Base-by-base conservation (phyloP, 2,888 invertebrate genomes). In the Euphydryas editha region DNA sequence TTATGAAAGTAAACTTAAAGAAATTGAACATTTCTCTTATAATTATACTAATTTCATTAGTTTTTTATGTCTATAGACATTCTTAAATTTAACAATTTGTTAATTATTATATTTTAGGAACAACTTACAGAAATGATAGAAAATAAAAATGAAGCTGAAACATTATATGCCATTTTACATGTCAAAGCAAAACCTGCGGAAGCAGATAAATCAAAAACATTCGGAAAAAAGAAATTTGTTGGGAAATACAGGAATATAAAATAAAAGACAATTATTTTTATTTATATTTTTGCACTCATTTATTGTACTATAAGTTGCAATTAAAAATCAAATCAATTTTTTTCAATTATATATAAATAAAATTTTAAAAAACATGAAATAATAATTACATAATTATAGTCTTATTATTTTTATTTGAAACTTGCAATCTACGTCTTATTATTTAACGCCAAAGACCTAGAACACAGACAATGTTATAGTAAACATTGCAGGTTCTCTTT, bases 111-210 rank as follows among this genome's bases (percentile, higher is more conserved):
- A 6, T 86, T 87, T 56, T 81, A 97, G 95, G 95, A 95, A 62
- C 94, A 97, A 81, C 82, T 99, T 69, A 85, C 90, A 49, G 93
- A 94, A 70, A 90, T 98, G 55, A 82, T 98, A 65, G 96, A 95
- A 73, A 98, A 96, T 80, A 93, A 94, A 76, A 91, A 84, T 67
- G 95, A 97, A 82, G 95, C 95, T 0, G 94, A 95, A 74, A 88
- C 94, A 63, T 86, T 97, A 17, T 94, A 95, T 84, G 94, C 95
- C 60, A 95, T 95, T 72, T 81, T 97, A 49, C 97, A 97, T 78
- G 93, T 95, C 21, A 94, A 94, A 76, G 93, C 95, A 65, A 90
- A 93, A 75, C 93, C 94, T 1, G 81, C 93, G n/a, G 94, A 95
- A 65, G 71, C 75, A 1, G 75, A 72, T 57, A 90, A 86, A 71